Evolutionary conservation across 2,113 vertebrate species (phyloP).

Genomic region (Sylvietta virens): DNA sequence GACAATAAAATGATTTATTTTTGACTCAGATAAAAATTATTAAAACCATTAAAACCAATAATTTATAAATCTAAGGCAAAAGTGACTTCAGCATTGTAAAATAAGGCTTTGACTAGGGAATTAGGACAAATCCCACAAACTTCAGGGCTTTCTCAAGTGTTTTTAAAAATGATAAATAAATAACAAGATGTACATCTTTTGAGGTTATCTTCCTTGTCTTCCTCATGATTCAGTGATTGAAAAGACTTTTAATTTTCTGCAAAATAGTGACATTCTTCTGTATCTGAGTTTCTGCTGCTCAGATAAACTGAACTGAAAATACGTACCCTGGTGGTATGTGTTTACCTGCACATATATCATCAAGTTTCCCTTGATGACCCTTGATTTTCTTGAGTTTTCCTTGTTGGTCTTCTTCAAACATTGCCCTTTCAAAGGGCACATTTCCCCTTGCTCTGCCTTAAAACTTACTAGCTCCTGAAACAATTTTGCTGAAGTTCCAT

Average conservation of each 20-base stretch:
- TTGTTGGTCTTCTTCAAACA: background rate
- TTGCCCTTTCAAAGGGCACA: background rate
- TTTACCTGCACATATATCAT: background rate
- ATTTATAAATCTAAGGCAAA: background rate
- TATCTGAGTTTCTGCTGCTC: background rate
- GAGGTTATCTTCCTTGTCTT: background rate
- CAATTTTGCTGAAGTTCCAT: background rate
- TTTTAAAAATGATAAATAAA: background rate
- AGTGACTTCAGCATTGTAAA: background rate
- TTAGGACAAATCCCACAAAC: background rate
- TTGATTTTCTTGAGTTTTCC: background rate
- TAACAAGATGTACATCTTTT: background rate
- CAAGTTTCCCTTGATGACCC: background rate
- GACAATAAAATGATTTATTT: background rate
- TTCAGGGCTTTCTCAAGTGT: background rate
- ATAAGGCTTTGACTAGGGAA: background rate
- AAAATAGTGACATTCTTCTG: background rate
- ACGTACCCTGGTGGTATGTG: background rate
- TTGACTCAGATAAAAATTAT: background rate
- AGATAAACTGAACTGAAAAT: background rate
- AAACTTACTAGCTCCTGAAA: background rate
- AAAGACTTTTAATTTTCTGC: background rate
- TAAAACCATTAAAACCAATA: background rate
- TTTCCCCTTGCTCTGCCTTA: background rate
- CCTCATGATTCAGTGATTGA: background rate